phyloP scores from a whole-genome alignment of 2,888 invertebrate species.

The Platynereis dumerilii region DNA sequence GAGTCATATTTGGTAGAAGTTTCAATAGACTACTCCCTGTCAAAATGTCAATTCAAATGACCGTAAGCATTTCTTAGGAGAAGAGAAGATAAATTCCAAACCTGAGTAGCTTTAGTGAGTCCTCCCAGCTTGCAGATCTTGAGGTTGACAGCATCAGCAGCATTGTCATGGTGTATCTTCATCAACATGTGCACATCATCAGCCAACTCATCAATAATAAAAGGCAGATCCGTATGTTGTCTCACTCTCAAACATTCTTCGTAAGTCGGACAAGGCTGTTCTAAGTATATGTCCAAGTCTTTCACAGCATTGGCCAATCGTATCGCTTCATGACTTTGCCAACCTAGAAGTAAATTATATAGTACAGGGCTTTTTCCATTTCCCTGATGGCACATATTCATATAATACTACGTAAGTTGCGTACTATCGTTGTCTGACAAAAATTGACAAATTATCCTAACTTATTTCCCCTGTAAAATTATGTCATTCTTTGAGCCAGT shows the following conservation, averaged over 20 bases:
- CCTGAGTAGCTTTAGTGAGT: conserved; percentile 31
- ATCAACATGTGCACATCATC: conserved; percentile 19
- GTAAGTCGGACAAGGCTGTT: conserved; percentile 31
- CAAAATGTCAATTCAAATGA: no score
- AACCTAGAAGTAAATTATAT: conserved; percentile 16
- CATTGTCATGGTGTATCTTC: conserved; percentile 18
- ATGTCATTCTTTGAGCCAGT: no score
- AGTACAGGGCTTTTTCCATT: no score
- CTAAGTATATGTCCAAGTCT: conserved; percentile 33
- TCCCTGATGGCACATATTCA: no score
- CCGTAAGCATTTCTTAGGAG: no score
- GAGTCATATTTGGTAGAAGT: no score
- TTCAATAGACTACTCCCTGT: no score
- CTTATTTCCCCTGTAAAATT: no score
- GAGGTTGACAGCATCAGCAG: conserved; percentile 31
- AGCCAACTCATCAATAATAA: conserved; percentile 31
- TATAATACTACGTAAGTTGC: no score
- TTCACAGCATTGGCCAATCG: conserved; percentile 22
- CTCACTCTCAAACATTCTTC: conserved; percentile 31
- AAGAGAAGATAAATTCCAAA: not conserved
- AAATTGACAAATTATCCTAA: no score
- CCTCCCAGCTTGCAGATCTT: conserved; percentile 35
- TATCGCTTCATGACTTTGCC: conserved; percentile 29
- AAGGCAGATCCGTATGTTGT: conserved; percentile 27
- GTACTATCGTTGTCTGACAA: no score